A percentile compares a stretch with the other conserved stretches of the same genome.
phyloP scores from a whole-genome alignment of 2,888 invertebrate genomes.

The Endotricha flammealis region DNA sequence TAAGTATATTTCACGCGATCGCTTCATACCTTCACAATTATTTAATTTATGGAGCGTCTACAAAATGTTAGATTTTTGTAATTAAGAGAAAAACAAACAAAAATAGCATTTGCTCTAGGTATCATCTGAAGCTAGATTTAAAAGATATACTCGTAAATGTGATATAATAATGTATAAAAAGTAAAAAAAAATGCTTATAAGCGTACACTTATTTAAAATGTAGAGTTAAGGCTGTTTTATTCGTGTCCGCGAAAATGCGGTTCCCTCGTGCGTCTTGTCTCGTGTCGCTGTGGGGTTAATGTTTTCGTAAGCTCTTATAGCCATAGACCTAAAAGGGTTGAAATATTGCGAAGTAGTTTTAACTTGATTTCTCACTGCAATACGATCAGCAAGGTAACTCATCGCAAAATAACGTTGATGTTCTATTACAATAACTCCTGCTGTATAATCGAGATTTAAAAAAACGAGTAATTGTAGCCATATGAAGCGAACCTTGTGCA shows the following conservation, averaged over 20 bases:
- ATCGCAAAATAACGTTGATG: no score
- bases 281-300: background rate
- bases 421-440: no score
- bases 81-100: constrained; percentile 40
- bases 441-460: no score
- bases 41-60: constrained; percentile 28
- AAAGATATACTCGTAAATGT: constrained; percentile 69
- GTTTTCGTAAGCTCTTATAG: no score
- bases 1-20: constrained; percentile 30
- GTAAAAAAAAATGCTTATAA: constrained; percentile 57
- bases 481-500: no score
- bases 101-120: constrained; percentile 48
- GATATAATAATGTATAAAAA: constrained; percentile 64
- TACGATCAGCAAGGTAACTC: no score
- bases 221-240: constrained; percentile 40
- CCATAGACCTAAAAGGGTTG: no score
- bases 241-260: background rate
- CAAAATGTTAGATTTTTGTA: constrained; percentile 45
- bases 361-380: no score
- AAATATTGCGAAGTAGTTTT: no score
- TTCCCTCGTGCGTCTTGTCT: background rate
- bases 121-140: constrained; percentile 50
- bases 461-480: no score
- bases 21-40: constrained; percentile 28
- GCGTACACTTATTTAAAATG: constrained; percentile 51